Conservation (phyloP, 2,888 invertebrate genomes). For the Plebejus melissa region DNA sequence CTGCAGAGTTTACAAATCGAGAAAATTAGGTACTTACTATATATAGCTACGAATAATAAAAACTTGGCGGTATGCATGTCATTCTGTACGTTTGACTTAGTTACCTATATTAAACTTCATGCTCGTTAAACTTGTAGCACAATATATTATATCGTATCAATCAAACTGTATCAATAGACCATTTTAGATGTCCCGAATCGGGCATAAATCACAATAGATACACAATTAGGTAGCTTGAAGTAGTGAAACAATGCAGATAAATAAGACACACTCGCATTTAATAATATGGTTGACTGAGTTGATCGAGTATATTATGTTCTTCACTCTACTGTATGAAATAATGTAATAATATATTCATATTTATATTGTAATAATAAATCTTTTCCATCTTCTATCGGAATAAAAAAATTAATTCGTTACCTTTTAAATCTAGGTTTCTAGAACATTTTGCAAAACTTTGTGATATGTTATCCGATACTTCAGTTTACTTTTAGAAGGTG, state of each 20-base stretch:
- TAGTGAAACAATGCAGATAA: neutral
- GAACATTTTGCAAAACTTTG: slow-evolving; percentile 40
- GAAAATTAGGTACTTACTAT: neutral
- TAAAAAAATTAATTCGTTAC: slow-evolving; percentile 38
- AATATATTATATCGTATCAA: neutral
- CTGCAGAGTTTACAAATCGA: neutral
- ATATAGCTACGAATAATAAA: no score
- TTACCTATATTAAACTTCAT: neutral
- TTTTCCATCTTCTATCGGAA: slow-evolving; percentile 48
- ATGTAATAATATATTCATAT: no score
- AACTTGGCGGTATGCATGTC: neutral
- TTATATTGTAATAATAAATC: slow-evolving; percentile 40
- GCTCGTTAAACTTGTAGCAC: neutral
- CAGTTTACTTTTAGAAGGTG: slow-evolving; percentile 45
- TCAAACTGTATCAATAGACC: neutral
- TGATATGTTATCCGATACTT: slow-evolving; percentile 50
- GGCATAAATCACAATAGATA: neutral
- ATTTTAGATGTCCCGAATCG: neutral
- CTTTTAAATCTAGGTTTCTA: slow-evolving; percentile 34
- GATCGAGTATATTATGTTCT: neutral
- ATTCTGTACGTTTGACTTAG: neutral
- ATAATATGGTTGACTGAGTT: neutral
- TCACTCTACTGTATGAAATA: neutral
- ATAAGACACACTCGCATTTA: neutral
- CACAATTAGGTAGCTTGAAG: neutral